These are phyloP conservation scores for Ormyrus pomaceus DNA, from an alignment of 2,888 invertebrate species.

Conservation along the genomic window DNA sequence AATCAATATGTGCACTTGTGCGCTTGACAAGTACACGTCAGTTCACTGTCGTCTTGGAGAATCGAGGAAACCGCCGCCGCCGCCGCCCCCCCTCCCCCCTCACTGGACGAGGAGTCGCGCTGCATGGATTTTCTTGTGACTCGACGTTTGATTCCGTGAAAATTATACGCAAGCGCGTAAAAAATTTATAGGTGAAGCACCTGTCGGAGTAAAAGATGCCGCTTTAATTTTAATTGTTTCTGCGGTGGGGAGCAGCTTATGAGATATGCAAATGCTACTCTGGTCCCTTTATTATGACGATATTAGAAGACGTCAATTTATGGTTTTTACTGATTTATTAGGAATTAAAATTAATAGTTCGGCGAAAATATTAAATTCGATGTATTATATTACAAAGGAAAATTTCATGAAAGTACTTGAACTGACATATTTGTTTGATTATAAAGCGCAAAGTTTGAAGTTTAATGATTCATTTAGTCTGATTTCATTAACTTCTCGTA, in stretches of 20 bases:
- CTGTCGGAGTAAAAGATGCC: neutral
- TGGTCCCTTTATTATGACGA: neutral
- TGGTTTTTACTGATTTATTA: slow-evolving; percentile 5
- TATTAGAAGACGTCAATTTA: neutral
- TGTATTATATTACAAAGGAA: too few relatives aligned
- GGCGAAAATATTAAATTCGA: too few relatives aligned
- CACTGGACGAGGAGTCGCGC: too few relatives aligned
- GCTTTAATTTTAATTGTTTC: slow-evolving; percentile 25
- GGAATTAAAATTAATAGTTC: neutral
- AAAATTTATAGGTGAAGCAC: slow-evolving; percentile 5
- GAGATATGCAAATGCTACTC: neutral
- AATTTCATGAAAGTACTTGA: too few relatives aligned
- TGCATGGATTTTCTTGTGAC: neutral
- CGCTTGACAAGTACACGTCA: slow-evolving; percentile 47
- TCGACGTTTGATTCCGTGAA: neutral
- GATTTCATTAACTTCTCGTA: too few relatives aligned
- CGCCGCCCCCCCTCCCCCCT: too few relatives aligned
- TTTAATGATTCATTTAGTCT: too few relatives aligned
- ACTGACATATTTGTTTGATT: too few relatives aligned
- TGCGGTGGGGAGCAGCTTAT: neutral
- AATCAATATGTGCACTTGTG: slow-evolving; percentile 70
- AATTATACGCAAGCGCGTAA: neutral
- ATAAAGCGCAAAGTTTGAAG: too few relatives aligned
- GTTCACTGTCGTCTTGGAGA: slow-evolving; percentile 16
- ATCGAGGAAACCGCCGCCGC: too few relatives aligned